phyloP scores from a whole-genome alignment of 2,797 vertebrate genomes.

The Choloepus didactylus region DNA sequence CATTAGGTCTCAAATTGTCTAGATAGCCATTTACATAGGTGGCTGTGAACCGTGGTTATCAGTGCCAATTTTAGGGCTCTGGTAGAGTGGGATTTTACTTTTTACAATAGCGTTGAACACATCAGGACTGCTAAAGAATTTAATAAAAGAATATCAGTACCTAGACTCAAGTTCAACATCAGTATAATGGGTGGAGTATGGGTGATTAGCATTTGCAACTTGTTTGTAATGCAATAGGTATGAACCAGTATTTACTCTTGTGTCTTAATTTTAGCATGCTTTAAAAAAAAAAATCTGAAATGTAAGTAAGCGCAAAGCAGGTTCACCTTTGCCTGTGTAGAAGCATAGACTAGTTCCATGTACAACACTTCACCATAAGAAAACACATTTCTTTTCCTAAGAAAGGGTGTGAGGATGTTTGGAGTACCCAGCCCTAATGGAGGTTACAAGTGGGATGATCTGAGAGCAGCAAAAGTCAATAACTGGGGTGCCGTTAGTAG shows the following conservation, averaged over 20 bases:
- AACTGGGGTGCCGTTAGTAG: neutral
- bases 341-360: conserved; percentile 21
- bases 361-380: neutral
- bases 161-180: neutral
- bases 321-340: neutral
- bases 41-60: neutral
- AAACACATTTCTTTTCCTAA: conserved; percentile 29
- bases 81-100: neutral
- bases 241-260: conserved; percentile 44
- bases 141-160: neutral
- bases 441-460: neutral
- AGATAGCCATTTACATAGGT: neutral
- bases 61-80: neutral
- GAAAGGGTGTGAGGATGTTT: neutral
- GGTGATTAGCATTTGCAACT: neutral
- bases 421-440: neutral
- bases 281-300: neutral
- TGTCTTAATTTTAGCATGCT: conserved; percentile 62
- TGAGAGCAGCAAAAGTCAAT: conserved; percentile 12
- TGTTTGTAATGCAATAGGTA: neutral
- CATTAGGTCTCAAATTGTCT: conserved; percentile 9
- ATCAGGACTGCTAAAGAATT: neutral
- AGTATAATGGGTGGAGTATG: neutral
- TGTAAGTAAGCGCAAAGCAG: conserved; percentile 49
- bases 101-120: neutral